Evolutionary conservation across 2,888 invertebrate species (phyloP).

Genomic region (Habrosyne pyritoides): DNA sequence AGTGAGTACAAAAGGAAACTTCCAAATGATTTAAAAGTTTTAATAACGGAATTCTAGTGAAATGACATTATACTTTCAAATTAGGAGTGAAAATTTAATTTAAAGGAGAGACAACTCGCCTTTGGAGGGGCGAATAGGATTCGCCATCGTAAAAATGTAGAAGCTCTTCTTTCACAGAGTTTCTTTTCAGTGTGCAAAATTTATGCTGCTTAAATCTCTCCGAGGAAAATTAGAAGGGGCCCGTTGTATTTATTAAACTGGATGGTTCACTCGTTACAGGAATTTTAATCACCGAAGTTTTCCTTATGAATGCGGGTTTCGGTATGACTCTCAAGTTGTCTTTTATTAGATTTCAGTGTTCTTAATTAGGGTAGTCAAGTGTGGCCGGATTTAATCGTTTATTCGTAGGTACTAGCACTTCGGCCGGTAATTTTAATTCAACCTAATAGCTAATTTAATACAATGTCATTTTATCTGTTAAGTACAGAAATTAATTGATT

Average conservation of each 20-base stretch:
- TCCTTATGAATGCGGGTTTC: constrained; percentile 78
- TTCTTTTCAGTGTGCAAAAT: constrained; percentile 81
- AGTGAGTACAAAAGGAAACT: constrained; percentile 66
- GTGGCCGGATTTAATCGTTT: constrained; percentile 68
- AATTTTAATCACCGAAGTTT: constrained; percentile 81
- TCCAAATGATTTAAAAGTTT: constrained; percentile 84
- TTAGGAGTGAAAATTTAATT: constrained; percentile 85
- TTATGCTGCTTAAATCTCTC: constrained; percentile 80
- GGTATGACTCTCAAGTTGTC: constrained; percentile 74
- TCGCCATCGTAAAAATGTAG: constrained; percentile 80
- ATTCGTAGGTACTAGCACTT: constrained; percentile 20
- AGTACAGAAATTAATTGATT: neutral
- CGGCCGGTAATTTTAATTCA: neutral
- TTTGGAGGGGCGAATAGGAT: constrained; percentile 78
- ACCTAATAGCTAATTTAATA: neutral
- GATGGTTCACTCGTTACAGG: constrained; percentile 79
- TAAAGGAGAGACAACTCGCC: constrained; percentile 82
- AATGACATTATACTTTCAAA: constrained; percentile 85
- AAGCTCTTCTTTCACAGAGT: constrained; percentile 79
- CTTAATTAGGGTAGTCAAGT: constrained; percentile 76
- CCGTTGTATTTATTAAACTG: constrained; percentile 77
- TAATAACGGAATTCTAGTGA: constrained; percentile 83
- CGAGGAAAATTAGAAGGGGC: constrained; percentile 77
- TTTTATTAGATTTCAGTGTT: constrained; percentile 76
- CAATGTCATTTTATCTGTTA: neutral